Evolutionary conservation across 2,888 invertebrate genomes (phyloP), one percentile per base, ranked within the genome.

Genomic region (Drosophila borborema): DNA sequence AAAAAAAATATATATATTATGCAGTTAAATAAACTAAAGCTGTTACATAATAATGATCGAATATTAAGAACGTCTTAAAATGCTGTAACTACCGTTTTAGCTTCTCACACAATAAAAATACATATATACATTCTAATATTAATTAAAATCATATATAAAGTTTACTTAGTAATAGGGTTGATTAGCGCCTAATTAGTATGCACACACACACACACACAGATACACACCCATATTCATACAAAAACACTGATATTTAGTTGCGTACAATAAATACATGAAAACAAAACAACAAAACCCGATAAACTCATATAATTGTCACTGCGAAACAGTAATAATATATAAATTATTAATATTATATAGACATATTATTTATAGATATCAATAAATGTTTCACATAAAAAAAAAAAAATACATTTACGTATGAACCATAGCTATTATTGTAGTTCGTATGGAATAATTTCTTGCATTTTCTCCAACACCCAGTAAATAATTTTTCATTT

Each of bases 311-410:
- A 64, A 77, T 68, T 72, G 75, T 76, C 80, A 67, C 73, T 69
- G 71, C 82, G 72, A 72, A 87, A 73, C 43, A 60, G 64, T 72
- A 75, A 75, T 56, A 45, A 60, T 40, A 70, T 55, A 49, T 18
- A 31, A 34, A 49, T 38, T 66, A 79, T 60, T 64, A 77, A 68
- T 75, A 63, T 62, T 75, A 75, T 71, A 73, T 59, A 65, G 40
- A 55, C 45, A 36, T n/a, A 66, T 51, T 74, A 79, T 64, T 61
- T 60, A 74, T 23, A 59, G 34, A 62, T 36, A 41, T 48, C 63
- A 89, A 86, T 86, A 86, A 86, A 86, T 86, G 82, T 89, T 89
- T 89, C 87, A 81, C 86, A 86, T 81, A 86, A 89, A 86, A 86
- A 34, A 9, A 34, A 31, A 31, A 36, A 14, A 14, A 38, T 38